These are phyloP conservation scores for Lepidurus apus DNA, from an alignment of 1,140 invertebrate species.

Conservation along the genomic window DNA sequence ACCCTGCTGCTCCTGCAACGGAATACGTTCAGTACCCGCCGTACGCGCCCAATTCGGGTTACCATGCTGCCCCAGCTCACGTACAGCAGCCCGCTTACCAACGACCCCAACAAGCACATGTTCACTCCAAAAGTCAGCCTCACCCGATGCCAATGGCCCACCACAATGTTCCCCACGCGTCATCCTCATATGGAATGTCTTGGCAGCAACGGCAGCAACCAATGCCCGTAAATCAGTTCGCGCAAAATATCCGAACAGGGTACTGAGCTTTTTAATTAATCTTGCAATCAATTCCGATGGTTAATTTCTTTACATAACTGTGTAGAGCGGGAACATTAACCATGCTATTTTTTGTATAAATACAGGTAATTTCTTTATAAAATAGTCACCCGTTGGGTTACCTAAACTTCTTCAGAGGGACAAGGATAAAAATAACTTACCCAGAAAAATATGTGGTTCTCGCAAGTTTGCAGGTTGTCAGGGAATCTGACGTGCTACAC, in stretches of 20 bases:
- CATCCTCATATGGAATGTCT: neutral
- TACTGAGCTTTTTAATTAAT: neutral
- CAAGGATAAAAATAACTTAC: conserved; percentile 1
- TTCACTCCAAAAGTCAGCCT: neutral
- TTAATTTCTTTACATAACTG: too few relatives aligned
- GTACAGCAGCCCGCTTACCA: neutral
- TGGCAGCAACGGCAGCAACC: neutral
- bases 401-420: neutral
- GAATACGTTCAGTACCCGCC: neutral
- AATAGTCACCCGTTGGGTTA: neutral
- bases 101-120: neutral
- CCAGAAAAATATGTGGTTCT: neutral
- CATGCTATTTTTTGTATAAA: neutral
- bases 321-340: neutral
- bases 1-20: neutral
- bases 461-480: neutral
- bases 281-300: too few relatives aligned
- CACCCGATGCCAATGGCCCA: neutral
- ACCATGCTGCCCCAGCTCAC: neutral
- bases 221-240: neutral
- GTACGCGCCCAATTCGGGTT: neutral
- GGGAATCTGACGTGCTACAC: neutral
- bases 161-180: neutral
- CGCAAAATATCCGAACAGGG: neutral
- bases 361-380: neutral